These are phyloP conservation scores for Theocolax elegans DNA, from an alignment of 1,140 invertebrate genomes.

Conservation along the genomic window DNA sequence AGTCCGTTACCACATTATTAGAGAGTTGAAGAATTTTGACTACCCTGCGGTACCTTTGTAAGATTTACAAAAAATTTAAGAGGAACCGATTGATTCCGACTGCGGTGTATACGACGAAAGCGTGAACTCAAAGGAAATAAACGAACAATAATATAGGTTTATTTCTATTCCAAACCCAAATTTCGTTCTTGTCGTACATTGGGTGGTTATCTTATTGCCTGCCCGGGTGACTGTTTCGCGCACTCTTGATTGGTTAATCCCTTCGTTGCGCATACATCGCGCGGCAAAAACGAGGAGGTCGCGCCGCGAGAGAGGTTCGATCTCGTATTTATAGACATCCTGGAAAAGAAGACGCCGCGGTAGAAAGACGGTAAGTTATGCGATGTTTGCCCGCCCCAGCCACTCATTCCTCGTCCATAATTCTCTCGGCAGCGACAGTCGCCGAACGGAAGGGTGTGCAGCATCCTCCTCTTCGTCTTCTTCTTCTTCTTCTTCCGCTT, in stretches of 20 bases:
- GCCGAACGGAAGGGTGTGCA: slow-evolving; percentile 52
- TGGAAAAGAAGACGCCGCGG: slow-evolving; percentile 55
- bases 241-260: slow-evolving; percentile 31
- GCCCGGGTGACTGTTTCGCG: too few relatives aligned
- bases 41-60: too few relatives aligned
- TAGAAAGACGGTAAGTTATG: slow-evolving; percentile 57
- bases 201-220: slow-evolving; percentile 16
- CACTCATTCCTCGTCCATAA: slow-evolving; percentile 57
- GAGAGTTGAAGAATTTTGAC: too few relatives aligned
- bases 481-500: slow-evolving; percentile 26
- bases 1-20: too few relatives aligned
- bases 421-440: slow-evolving; percentile 54
- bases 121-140: too few relatives aligned
- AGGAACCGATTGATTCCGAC: too few relatives aligned
- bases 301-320: slow-evolving; percentile 40
- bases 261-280: background rate
- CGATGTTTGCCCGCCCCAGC: slow-evolving; percentile 56
- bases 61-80: too few relatives aligned
- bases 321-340: slow-evolving; percentile 59
- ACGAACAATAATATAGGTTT: too few relatives aligned
- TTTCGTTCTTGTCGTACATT: too few relatives aligned
- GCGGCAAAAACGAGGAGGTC: slow-evolving; percentile 11
- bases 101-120: too few relatives aligned
- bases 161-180: too few relatives aligned
- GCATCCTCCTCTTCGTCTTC: background rate